Base-by-base conservation (phyloP, 2,888 invertebrate species). In the Lathronympha strigana region DNA sequence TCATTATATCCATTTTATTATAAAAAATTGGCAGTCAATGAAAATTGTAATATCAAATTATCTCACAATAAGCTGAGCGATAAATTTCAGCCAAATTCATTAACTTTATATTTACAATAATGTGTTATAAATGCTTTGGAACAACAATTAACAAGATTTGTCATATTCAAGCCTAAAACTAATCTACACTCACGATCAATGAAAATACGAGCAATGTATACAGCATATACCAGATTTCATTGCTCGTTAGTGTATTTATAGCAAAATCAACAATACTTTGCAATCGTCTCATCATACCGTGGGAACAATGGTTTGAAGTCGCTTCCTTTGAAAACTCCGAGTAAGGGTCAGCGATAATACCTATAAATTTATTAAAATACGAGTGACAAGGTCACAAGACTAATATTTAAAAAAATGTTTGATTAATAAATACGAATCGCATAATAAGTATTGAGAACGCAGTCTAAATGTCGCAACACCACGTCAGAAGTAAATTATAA, bases 51-150 rank as follows among this genome's bases (percentile, higher is more conserved):
- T 64, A 60, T 66, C 53, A 53, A 45, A 57, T 51, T 54, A 15
- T 45, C 25, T 36, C 17, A 2, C n/a, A 33, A 28, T 23, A 23
- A 17, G 31, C 28, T 4, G 36, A 54, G 53, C 19, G 13, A 17
- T 25, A 17, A 47, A 38, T 17, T n/a, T 61, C 21, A 40, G 40
- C 21, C 28, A 49, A 66, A 64, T 36, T 51, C 58, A 33, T 53
- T 28, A 62, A 55, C 49, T 61, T 67, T 62, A 71, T 47, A 69
- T 68, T 53, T 60, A 49, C 64, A 64, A 47, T 69, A 57, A n/a
- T 68, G 72, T 67, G 28, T 64, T 68, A 72, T 86, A 87, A 87
- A 88, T 87, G 87, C 87, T 83, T 83, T 81, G 80, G 80, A 80
- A 83, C 78, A 76, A 74, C 72, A 64, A 67, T 68, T 67, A 45